Base-by-base conservation (phyloP, 2,888 invertebrate genomes). In the Helicoverpa assulta region DNA sequence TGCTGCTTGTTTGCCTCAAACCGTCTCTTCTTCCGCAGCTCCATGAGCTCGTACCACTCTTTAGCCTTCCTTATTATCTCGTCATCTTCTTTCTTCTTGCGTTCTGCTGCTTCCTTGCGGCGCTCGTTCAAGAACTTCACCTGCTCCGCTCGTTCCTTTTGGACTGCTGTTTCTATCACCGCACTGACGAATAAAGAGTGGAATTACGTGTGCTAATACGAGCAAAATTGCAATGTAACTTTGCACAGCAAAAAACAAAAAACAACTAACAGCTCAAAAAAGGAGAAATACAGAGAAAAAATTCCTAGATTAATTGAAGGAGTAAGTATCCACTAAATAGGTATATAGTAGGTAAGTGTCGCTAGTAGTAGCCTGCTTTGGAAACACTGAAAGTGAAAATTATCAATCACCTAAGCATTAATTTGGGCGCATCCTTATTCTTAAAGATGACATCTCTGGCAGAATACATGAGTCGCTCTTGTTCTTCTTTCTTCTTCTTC, bases 381-480 rank as follows among this genome's bases (percentile, higher is more conserved):
- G 12, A 37, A 37, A 37, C 3, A 16, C 4, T 16, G n/a, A n/a
- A n/a, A n/a, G n/a, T n/a, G n/a, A n/a, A 16, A 16, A 43, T 43
- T 16, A 16, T 43, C 5, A n/a, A 18, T 21, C 67, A 95, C 96
- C 94, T 91, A 18, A 95, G 89, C 59, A 96, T 63, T 61, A 94
- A 77, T 76, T 95, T 96, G 0, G 95, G 95, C 6, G 94, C 95
- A 70, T 96, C 96, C 73, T 92, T 95, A 72, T 93, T 93, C 82
- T 94, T 93, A 83, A 96, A 96, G 52, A 95, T 79, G 12, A 89
- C 86, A 66, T 96, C 95, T 58, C 95, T 81, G 16, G 96, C 95
- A 75, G 91, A 92, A 83, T 87, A 86, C 90, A 95, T 90, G 61
- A 95, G 89, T 5, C 89, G 88, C 73, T 90, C 86, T 69, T 93